Base-by-base conservation (phyloP, 2,888 invertebrate genomes). In the Acrobasis suavella region DNA sequence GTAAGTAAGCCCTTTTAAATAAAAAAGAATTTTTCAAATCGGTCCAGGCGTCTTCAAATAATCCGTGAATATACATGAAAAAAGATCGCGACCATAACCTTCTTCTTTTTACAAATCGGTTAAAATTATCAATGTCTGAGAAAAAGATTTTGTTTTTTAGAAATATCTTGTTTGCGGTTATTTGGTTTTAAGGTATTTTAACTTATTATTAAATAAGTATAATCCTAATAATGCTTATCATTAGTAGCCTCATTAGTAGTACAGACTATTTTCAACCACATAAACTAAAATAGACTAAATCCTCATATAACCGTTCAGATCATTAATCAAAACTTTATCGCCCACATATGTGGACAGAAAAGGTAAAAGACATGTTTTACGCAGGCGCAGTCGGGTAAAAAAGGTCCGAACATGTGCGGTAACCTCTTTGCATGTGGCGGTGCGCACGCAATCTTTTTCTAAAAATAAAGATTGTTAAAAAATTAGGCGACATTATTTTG, bases 361-460 rank as follows among this genome's bases (percentile, higher is more conserved):
- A 69, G 65, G 59, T 64, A 68, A 72, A 79, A 76, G 75, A 74
- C 50, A 60, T n/a, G n/a, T 46, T 32, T 32, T 58, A 22, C 49
- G 49, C 32, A 9, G 22, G 38, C 49, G 49, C 49, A 15, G 22
- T 54, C n/a, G 58, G 62, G 64, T 72, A 75, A 76, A 76, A 74
- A 72, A 65, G 64, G 50, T 70, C 64, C 62, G 62, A 70, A 76
- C 83, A 82, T 72, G 73, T 78, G 69, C 39, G n/a, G 17, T 68
- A 60, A 42, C 52, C 73, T 74, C 76, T 77, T 72, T 79, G 80
- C 77, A 69, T 69, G 59, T 70, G 73, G 58, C 72, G 16, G 59
- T 22, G 46, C 52, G 39, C 55, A 22, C 51, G 51, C 51, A 51
- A 38, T 52, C 22, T 51, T 42, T n/a, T 14, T 50, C 37, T 50